These are phyloP conservation scores for Bubo bubo DNA, from an alignment of 2,113 vertebrate species.

Conservation along the genomic window DNA sequence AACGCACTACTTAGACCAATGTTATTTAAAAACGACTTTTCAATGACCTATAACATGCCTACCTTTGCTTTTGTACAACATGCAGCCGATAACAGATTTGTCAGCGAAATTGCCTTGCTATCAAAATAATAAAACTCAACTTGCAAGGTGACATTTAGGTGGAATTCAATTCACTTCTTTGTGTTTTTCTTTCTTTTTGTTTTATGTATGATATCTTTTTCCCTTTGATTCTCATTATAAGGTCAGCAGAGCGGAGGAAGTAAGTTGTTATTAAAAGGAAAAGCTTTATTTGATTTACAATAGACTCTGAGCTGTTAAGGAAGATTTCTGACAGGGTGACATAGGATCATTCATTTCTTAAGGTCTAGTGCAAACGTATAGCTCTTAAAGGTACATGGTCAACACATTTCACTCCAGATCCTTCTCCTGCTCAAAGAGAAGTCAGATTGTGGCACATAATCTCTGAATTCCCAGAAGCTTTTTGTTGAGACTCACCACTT, in stretches of 20 bases:
- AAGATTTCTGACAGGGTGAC: constrained; percentile 4
- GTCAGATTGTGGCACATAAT: background rate
- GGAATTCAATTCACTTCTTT: constrained; percentile 46
- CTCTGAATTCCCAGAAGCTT: background rate
- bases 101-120: constrained; percentile 41
- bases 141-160: constrained; percentile 64
- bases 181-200: constrained; percentile 36
- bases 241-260: background rate
- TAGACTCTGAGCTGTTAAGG: background rate
- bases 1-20: background rate
- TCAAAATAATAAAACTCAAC: constrained; percentile 53
- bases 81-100: constrained; percentile 8
- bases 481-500: background rate
- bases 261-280: constrained; percentile 35
- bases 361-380: background rate
- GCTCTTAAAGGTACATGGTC: background rate
- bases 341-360: background rate
- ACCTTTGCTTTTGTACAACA: background rate
- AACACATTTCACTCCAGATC: background rate
- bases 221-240: constrained; percentile 25
- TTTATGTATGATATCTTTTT: constrained; percentile 39
- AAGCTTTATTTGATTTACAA: constrained; percentile 38
- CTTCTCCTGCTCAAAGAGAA: background rate
- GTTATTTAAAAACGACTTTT: background rate
- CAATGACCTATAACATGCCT: background rate